Evolutionary conservation across 1,140 invertebrate species (phyloP), one percentile per base, ranked within the genome.

Genomic region (Sycobia sp.): DNA sequence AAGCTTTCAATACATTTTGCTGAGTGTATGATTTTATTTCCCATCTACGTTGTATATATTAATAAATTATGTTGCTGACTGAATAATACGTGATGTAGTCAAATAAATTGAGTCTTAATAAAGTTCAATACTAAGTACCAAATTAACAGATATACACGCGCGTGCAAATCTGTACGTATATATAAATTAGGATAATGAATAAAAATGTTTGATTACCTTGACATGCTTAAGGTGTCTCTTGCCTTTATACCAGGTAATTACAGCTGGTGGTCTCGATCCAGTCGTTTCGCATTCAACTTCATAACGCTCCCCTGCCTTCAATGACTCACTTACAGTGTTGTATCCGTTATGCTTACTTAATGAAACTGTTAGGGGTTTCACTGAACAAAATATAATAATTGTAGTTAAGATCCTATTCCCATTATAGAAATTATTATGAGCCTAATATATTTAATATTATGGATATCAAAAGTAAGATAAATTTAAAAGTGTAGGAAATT

Each of bases 231-330:
- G 85, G 72, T 90, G 88, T 67, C 89, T 84, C 76, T 90, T 90
- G 23, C 70, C 74, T 75, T 93, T 93, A 81, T 91, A 91, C 93
- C 93, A 95, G 1, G 91, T 91, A 71, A 96, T 90, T 71, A 91
- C 86, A 22, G 93, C 92, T 2, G 91, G 87, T 43, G 94, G 94
- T 59, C 92, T 84, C 9, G 91, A 93, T 46, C 93, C 94, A 10
- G 87, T 87, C 3, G 91, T 91, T 74, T 91, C 88, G 75, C 94
- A 96, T 53, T 86, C 84, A 18, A 95, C 85, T 74, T 91, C 88
- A 74, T 92, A 93, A 20, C 87, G 83, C 51, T 89, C 86, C 63
- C 91, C 91, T 2, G 91, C 90, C 29, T 89, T 86, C 62, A 93
- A 83, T 3, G 78, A 75, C 25, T 80, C 71, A 56, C 66, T 69